Conservation (phyloP, 2,797 vertebrate genomes). For the Poecilia picta region DNA sequence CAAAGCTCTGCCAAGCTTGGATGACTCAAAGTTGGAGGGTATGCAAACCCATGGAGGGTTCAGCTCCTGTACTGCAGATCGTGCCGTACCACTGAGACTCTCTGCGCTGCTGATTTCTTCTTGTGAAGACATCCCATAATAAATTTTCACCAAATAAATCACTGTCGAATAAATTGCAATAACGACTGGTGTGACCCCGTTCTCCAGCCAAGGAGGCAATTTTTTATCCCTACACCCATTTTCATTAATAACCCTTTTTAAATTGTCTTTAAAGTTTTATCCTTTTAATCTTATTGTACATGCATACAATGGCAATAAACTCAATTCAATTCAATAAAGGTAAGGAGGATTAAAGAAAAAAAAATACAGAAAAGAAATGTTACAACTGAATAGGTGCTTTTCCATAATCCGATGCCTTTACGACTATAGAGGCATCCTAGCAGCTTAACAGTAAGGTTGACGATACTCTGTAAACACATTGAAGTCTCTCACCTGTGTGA, state of each 20-base stretch:
- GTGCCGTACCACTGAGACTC: conserved; percentile 38
- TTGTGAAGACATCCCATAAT: conserved; percentile 66
- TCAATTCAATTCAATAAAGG: background rate
- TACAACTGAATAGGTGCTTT: conserved; percentile 1
- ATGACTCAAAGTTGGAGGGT: conserved; percentile 39
- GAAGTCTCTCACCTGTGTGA: background rate
- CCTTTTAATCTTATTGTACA: too few species aligned
- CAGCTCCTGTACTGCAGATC: conserved; percentile 32
- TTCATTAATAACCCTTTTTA: conserved; percentile 43
- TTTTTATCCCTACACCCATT: conserved; percentile 33
- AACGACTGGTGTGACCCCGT: conserved; percentile 46
- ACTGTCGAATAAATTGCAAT: conserved; percentile 68
- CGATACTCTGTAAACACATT: background rate
- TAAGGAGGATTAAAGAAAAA: conserved; percentile 13
- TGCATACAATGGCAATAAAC: too few species aligned
- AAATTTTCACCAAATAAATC: conserved; percentile 63
- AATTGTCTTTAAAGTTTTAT: too few species aligned
- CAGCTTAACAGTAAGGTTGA: background rate
- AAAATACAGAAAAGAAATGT: conserved; percentile 3
- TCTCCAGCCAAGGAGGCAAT: conserved; percentile 44
- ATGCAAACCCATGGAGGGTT: conserved; percentile 36
- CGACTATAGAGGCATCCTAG: background rate
- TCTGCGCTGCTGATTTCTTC: conserved; percentile 52
- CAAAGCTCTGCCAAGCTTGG: conserved; percentile 13
- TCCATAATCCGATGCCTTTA: background rate